Evolutionary conservation across 2,113 vertebrate genomes (phyloP).

Genomic region (Rostratula benghalensis): DNA sequence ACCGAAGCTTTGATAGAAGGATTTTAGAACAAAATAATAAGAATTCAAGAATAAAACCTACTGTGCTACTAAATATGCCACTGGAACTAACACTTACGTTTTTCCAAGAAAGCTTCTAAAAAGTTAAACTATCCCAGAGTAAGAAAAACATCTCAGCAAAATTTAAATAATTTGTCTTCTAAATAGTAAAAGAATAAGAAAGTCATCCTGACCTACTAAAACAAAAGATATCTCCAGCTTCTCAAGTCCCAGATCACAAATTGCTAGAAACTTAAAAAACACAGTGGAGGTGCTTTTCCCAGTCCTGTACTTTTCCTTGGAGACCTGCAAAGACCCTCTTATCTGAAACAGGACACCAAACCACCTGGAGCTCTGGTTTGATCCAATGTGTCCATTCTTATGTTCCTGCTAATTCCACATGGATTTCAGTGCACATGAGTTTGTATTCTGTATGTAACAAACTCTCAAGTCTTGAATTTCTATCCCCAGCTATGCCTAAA

Average conservation of each 20-base stretch:
- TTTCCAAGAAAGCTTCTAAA: background rate
- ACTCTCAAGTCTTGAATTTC: background rate
- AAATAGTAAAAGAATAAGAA: background rate
- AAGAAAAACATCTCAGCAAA: background rate
- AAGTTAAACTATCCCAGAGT: background rate
- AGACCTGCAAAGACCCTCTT: background rate
- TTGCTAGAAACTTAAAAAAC: background rate
- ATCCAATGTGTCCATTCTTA: background rate
- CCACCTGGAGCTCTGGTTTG: background rate
- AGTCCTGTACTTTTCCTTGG: background rate
- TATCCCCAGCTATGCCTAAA: background rate
- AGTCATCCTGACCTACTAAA: background rate
- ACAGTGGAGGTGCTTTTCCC: background rate
- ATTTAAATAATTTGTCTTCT: background rate
- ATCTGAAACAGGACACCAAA: background rate
- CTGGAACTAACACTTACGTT: background rate
- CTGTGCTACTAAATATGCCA: background rate
- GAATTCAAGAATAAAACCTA: background rate
- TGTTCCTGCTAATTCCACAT: accelerated
- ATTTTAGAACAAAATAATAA: background rate
- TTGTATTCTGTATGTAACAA: background rate
- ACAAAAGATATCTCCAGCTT: background rate
- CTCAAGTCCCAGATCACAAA: background rate
- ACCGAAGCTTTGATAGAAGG: background rate
- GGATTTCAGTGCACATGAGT: background rate